Evolutionary conservation across 2,113 vertebrate genomes (phyloP).

Genomic region (Corythornis madagascariensis): DNA sequence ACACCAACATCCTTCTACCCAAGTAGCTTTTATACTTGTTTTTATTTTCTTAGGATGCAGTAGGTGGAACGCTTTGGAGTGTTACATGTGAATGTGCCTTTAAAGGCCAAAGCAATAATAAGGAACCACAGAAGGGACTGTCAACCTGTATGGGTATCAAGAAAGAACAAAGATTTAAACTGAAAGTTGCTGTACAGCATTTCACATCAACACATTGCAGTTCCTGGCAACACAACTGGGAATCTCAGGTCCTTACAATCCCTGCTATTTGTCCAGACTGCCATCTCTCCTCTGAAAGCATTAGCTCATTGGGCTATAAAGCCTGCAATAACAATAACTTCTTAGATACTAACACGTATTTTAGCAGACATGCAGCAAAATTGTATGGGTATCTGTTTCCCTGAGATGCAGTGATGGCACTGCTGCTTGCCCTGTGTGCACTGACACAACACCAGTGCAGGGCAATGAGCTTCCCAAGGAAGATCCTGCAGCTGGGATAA

Average conservation of each 20-base stretch:
- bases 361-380: not conserved
- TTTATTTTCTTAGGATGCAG: not conserved
- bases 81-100: fast-evolving
- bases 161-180: not conserved
- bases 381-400: fast-evolving
- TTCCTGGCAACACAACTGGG: not conserved
- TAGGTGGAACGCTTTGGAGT: not conserved
- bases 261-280: not conserved
- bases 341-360: not conserved
- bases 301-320: not conserved
- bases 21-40: not conserved
- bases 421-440: fast-evolving
- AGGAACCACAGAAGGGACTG: not conserved
- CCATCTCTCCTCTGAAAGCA: not conserved
- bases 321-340: not conserved
- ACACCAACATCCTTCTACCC: too few relatives aligned
- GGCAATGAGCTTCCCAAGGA: fast-evolving
- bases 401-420: not conserved
- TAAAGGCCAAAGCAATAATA: not conserved
- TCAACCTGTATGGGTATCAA: not conserved
- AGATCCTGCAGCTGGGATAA: not conserved
- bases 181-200: not conserved
- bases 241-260: not conserved
- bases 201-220: not conserved
- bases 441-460: fast-evolving